Evolutionary conservation across 92 coral and sea anemone genomes (phyloP), one percentile per base, ranked within the genome.

Genomic region (Phenganax stokvisi): DNA sequence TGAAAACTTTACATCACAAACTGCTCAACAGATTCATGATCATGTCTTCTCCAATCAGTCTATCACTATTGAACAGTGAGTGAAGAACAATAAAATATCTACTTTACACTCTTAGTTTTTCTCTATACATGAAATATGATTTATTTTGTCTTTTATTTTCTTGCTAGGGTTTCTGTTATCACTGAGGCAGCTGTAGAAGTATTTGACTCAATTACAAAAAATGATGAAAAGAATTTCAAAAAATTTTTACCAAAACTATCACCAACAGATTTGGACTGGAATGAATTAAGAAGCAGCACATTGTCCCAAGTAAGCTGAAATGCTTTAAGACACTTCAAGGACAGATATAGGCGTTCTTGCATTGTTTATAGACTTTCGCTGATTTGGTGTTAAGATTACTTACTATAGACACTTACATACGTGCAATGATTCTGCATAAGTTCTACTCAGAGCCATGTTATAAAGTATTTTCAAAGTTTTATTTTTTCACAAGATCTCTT

Each of bases 21-120:
- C 74, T 69, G 65, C 44, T 64, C 83, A 65, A 79, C 61, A 44
- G 16, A 65, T 65, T 51, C n/a, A 53, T 27, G 83, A 79, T 10
- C 44, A 30, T 29, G 59, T 79, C 5, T 54, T 55, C 56, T 63
- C 51, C 62, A 10, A 51, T 51, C n/a, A 63, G 3, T 51, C 83
- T 47, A 79, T 69, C 68, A 79, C 83, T 47, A 12, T 79, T 15
- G 83, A 64, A 54, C 47, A 10, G 83, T 79, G 55, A 79, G 83
- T 77, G 2, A 54, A 25, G 20, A 53, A 25, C 20, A 8, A 20
- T 20, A 20, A 20, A 20, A 20, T 20, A 20, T 20, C 0, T 20
- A 20, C 25, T 20, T 20, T 12, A 8, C 10, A 5, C 6, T 37
- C n/a, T 1, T 12, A 12, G 9, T 51, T 72, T 12, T 72, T 11